These are phyloP conservation scores for Microctenopoma stevenorrisi DNA, from an alignment of 2,797 vertebrate species.

Conservation along the genomic window DNA sequence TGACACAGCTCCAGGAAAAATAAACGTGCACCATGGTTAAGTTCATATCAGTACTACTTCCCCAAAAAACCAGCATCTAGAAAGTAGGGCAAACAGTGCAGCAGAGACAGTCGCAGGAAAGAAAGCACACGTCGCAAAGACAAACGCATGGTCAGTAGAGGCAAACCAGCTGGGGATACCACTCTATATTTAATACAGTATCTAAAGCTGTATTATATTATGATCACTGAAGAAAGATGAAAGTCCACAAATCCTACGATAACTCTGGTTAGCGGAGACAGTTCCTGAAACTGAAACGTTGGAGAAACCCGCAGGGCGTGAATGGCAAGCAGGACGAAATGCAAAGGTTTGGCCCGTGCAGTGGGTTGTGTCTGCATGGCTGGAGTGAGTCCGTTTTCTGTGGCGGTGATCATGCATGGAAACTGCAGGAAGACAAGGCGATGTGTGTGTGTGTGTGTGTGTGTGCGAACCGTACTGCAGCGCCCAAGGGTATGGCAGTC, in stretches of 20 bases:
- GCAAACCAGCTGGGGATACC: conserved; percentile 50
- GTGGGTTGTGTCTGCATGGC: background rate
- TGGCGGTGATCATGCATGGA: conserved; percentile 25
- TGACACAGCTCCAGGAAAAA: background rate
- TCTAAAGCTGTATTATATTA: conserved; percentile 3
- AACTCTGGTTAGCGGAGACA: conserved; percentile 34
- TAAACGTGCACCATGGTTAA: background rate
- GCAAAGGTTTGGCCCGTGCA: conserved; percentile 6
- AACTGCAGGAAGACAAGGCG: conserved; percentile 18
- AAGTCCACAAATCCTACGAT: conserved; percentile 3
- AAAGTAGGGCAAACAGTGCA: conserved; percentile 66
- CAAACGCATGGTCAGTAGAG: conserved; percentile 59
- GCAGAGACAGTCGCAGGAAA: conserved; percentile 27
- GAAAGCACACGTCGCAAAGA: conserved; percentile 36
- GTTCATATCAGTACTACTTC: background rate
- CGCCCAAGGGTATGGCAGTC: conserved; percentile 76
- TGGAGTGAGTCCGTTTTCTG: background rate
- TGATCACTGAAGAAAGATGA: background rate
- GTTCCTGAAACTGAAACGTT: conserved; percentile 17
- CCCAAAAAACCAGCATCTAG: conserved; percentile 27
- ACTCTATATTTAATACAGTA: conserved; percentile 64
- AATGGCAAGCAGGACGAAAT: conserved; percentile 46
- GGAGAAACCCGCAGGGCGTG: conserved; percentile 52
- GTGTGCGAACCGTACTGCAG: conserved; percentile 57
- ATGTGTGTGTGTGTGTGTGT: conserved; percentile 57